Evolutionary conservation across 2,113 vertebrate species (phyloP).

Genomic region (Arenaria interpres): DNA sequence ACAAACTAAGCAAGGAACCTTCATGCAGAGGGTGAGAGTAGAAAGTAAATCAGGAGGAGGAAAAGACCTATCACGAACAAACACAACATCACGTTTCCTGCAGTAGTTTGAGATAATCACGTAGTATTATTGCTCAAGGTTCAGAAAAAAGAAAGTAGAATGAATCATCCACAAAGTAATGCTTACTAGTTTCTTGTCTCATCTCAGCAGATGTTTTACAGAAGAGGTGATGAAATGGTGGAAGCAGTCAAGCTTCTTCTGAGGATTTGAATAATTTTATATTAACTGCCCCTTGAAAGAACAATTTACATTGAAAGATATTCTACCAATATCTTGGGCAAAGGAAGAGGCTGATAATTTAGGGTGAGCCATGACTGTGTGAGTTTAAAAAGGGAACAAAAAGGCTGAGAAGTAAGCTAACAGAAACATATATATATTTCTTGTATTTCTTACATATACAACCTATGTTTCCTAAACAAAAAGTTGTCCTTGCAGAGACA

Average conservation of each 20-base stretch:
- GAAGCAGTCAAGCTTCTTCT: not conserved
- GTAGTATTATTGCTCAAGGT: not conserved
- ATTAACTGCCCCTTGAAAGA: not conserved
- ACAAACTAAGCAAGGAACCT: not conserved
- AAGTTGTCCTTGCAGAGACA: not conserved
- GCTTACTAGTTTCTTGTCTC: not conserved
- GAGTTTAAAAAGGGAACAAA: not conserved
- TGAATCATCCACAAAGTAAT: no score
- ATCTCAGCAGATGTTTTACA: not conserved
- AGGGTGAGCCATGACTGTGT: fast-evolving
- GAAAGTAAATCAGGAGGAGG: not conserved
- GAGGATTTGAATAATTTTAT: not conserved
- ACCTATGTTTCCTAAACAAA: not conserved
- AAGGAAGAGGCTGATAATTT: not conserved
- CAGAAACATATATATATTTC: fast-evolving
- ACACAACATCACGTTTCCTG: not conserved
- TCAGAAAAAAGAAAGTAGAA: not conserved
- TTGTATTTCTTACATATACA: not conserved
- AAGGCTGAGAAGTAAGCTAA: not conserved
- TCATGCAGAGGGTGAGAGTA: not conserved
- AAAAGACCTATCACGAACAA: not conserved
- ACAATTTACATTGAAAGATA: not conserved
- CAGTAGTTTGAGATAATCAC: not conserved
- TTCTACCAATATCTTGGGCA: not conserved
- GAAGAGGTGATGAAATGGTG: not conserved